Evolutionary conservation across 1,140 invertebrate species (phyloP), one percentile per base, ranked within the genome.

Genomic region (Phenacoccus solenopsis): DNA sequence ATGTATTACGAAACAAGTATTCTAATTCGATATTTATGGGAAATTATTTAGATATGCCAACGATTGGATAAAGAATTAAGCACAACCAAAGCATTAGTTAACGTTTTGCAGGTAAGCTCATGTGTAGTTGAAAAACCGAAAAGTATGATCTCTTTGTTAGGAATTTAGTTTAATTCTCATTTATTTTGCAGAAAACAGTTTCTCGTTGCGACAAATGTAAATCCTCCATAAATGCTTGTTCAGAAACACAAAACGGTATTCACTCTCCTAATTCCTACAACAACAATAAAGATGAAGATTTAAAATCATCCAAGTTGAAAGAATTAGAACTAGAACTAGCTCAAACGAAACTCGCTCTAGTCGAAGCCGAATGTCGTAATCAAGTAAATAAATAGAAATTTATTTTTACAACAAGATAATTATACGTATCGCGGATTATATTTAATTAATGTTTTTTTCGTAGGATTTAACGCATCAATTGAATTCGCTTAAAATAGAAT

Each of bases 351-450:
- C 82, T 99, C 72, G 94, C 94, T 0, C 87, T 98, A 69, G 97
- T 98, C 1, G 94, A 99, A 81, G 91, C 94, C 0, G 92, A 98
- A 80, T 98, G 96, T 81, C 87, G 89, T 75, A 98, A 96, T 83
- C 94, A 97, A 83, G 90, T 90, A 77, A 59, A 20, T 59, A 9
- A 59, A 7, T 59, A 59, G 20, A 20, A 59, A 59, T 59, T 59
- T 5, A 22, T 59, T 59, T 59, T 59, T 59, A 9, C n/a, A 9
- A 5, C 59, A 25, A 24, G 20, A 3, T 49, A 9, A 49, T 16
- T 49, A 16, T 49, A 49, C n/a, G n/a, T 64, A 24, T 64, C 59
- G 2, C 25, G 59, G 2, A 24, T 38, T 38, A 9, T 32, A 71
- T 30, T 61, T 67, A 57, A 21, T 28, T 28, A 61, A 13, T 69